A percentile compares a stretch with the other conserved stretches of the same genome.
These are phyloP conservation scores for Diachasmimorpha longicaudata DNA, from an alignment of 1,140 invertebrate genomes.

Conservation along the genomic window DNA sequence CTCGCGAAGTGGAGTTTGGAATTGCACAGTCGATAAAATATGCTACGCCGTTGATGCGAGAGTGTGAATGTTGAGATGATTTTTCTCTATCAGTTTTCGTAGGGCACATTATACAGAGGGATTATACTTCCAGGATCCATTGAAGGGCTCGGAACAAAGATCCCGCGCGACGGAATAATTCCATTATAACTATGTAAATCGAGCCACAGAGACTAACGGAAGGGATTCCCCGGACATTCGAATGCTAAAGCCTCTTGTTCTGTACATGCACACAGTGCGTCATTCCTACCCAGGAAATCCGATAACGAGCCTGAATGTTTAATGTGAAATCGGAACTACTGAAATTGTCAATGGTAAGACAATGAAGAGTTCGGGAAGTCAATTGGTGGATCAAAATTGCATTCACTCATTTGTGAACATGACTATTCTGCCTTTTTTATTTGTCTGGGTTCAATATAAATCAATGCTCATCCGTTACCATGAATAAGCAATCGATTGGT, in stretches of 20 bases:
- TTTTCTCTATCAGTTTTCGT: not conserved
- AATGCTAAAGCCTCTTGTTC: slow-evolving; percentile 47
- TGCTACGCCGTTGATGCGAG: not conserved
- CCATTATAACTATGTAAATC: slow-evolving; percentile 60
- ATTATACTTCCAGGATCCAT: not conserved
- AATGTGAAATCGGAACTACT: not conserved
- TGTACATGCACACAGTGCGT: slow-evolving; percentile 16
- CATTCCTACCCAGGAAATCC: slow-evolving; percentile 33
- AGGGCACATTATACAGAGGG: not conserved
- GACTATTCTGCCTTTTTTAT: not conserved
- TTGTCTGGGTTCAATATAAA: no score
- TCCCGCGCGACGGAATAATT: slow-evolving; percentile 53
- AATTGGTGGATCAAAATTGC: not conserved
- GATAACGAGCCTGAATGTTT: slow-evolving; percentile 43
- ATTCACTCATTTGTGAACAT: not conserved
- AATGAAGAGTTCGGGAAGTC: slow-evolving; percentile 14
- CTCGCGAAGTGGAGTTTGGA: not conserved
- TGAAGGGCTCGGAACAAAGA: slow-evolving; percentile 40
- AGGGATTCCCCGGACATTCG: slow-evolving; percentile 49
- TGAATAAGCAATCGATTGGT: no score
- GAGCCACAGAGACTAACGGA: slow-evolving; percentile 44
- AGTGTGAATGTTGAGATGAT: not conserved
- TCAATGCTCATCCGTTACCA: no score
- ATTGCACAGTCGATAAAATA: not conserved
- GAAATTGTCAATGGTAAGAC: not conserved